Evolutionary conservation across 2,888 invertebrate species (phyloP).

Genomic region (Sinentomon sp.): DNA sequence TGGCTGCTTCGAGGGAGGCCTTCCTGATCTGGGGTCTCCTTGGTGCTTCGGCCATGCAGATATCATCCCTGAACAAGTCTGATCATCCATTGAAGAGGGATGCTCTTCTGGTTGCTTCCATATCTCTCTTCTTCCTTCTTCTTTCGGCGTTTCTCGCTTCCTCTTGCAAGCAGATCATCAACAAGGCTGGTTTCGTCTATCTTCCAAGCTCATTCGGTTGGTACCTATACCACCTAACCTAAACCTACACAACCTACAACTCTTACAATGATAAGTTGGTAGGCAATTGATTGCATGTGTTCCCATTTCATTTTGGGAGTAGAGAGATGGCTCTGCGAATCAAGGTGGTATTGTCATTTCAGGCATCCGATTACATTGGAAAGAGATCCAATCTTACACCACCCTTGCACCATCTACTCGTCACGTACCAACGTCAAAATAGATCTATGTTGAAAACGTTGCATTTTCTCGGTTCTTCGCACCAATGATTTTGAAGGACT

Average conservation of each 20-base stretch:
- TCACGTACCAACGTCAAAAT: too few relatives aligned
- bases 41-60: slow-evolving; percentile 50
- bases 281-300: too few relatives aligned
- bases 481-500: too few relatives aligned
- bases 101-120: slow-evolving; percentile 34
- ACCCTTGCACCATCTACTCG: too few relatives aligned
- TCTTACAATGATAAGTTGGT: slow-evolving; percentile 7
- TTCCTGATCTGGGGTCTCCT: slow-evolving; percentile 68
- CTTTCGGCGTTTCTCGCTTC: slow-evolving; percentile 52
- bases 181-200: slow-evolving; percentile 41
- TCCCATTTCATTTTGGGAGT: too few relatives aligned
- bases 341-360: too few relatives aligned
- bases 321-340: too few relatives aligned
- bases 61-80: slow-evolving; percentile 41
- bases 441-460: too few relatives aligned
- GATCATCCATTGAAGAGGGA: slow-evolving; percentile 31
- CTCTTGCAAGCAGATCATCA: slow-evolving; percentile 49
- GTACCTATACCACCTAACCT: slow-evolving; percentile 16
- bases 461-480: too few relatives aligned
- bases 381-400: too few relatives aligned
- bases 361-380: too few relatives aligned
- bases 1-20: slow-evolving; percentile 61
- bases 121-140: slow-evolving; percentile 44
- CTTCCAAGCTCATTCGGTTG: slow-evolving; percentile 62
- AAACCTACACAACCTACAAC: slow-evolving; percentile 5